Base-by-base conservation (phyloP, 2,888 invertebrate species). In the Entomobrya proxima region DNA sequence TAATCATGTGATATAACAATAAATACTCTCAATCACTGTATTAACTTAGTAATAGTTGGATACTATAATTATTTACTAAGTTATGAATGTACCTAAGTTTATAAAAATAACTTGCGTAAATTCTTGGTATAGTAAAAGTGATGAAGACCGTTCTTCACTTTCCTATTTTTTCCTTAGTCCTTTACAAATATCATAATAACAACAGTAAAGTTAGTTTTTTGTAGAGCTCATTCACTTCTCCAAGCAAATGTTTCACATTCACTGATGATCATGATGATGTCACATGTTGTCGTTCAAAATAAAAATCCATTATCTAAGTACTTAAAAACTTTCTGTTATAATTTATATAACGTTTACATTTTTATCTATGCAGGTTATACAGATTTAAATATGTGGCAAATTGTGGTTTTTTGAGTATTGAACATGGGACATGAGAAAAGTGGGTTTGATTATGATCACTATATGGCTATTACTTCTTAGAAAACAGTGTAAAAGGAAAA, bases 201-300 rank as follows among this genome's bases (percentile, higher is more conserved):
- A 6, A 13, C 30, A 24, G 2, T 58, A 24, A 37, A 52, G n/a
- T 64, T 18, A 35, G 18, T 64, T 64, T 64, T 58, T 64, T 64
- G 64, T 64, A 35, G 64, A 64, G 64, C 64, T 64, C 64, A 64
- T 64, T 64, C 64, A 64, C 64, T n/a, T 64, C 35, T n/a, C 21
- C 15, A 58, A 58, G 58, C 58, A 32, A 58, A 58, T 58, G 55
- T 15, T 58, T 27, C 7, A 58, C 27, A 58, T 58, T 58, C 58
- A 58, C 58, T 58, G 30, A 30, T 58, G 58, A 47, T 55, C 9
- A 5, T 44, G 15, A 55, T 58, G 30, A 27, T n/a, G 32, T 30
- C 15, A 30, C 58, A 9, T 30, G 11, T 30, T 15, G 30, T 58
- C 58, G n/a, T 24, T 21, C 21, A 21, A 55, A 18, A 50, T 2